Evolutionary conservation across 2,888 invertebrate genomes (phyloP).

Genomic region (Maniola hyperantus): DNA sequence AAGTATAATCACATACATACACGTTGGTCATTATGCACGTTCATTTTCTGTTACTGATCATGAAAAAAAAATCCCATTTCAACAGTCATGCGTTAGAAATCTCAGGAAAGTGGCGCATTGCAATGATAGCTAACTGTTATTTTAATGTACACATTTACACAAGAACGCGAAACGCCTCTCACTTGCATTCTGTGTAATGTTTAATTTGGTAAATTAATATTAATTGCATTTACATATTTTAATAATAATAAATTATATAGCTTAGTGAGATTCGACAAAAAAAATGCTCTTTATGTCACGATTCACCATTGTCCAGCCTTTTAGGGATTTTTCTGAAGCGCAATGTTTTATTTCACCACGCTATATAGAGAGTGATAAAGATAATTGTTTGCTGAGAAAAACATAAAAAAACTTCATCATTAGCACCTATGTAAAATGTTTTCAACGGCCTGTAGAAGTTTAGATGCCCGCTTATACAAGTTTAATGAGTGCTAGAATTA

Average conservation of each 20-base stretch:
- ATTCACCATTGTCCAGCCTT: neutral
- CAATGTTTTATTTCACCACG: no score
- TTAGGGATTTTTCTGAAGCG: neutral
- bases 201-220: neutral
- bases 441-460: no score
- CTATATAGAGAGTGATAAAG: no score
- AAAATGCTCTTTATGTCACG: no score
- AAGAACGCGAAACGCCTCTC: conserved; percentile 24
- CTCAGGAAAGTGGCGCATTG: conserved; percentile 40
- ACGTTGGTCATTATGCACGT: conserved; percentile 28
- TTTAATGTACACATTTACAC: conserved; percentile 35
- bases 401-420: no score
- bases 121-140: conserved; percentile 38
- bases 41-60: conserved; percentile 42
- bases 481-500: no score
- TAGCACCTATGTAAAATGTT: no score
- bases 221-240: neutral
- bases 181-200: conserved; percentile 8
- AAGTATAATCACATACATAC: no score
- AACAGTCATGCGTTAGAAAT: conserved; percentile 40
- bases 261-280: no score
- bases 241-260: neutral
- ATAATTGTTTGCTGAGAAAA: no score
- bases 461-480: no score
- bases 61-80: conserved; percentile 41